Percentiles rank a stretch among this genome's conserved stretches.
Evolutionary conservation across 2,888 invertebrate species (phyloP).

Genomic region (Notodonta ziczac): DNA sequence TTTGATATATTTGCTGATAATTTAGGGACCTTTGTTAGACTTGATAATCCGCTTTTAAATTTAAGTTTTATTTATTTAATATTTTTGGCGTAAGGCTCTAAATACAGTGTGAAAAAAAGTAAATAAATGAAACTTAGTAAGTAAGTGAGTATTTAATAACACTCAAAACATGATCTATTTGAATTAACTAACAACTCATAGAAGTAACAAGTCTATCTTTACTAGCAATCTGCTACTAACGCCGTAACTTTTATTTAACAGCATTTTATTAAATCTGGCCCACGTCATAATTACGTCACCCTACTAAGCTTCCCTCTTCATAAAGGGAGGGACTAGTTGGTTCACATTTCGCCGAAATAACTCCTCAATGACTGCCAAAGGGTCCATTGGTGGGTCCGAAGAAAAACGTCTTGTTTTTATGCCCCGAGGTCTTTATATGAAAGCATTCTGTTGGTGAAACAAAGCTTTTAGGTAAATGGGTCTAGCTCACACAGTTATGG

Average conservation of each 20-base stretch:
- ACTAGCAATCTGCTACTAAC: not conserved
- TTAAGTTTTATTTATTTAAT: too few relatives aligned
- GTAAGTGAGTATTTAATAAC: too few relatives aligned
- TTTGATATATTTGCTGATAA: too few relatives aligned
- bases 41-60: too few relatives aligned
- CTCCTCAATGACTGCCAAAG: slow-evolving; percentile 23
- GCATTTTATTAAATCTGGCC: not conserved
- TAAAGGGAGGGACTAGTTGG: slow-evolving; percentile 34
- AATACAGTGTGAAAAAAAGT: too few relatives aligned
- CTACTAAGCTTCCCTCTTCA: slow-evolving; percentile 21
- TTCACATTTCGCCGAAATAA: slow-evolving; percentile 33
- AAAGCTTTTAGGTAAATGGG: slow-evolving; percentile 38
- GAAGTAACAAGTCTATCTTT: not conserved
- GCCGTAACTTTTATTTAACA: not conserved
- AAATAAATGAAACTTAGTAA: too few relatives aligned
- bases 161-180: too few relatives aligned
- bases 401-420: slow-evolving; percentile 32
- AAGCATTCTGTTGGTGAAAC: slow-evolving; percentile 25
- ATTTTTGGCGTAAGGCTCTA: too few relatives aligned
- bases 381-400: slow-evolving; percentile 26
- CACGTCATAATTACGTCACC: slow-evolving; percentile 36
- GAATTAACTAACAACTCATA: too few relatives aligned
- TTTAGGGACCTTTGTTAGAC: too few relatives aligned
- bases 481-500: slow-evolving; percentile 17
- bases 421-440: slow-evolving; percentile 15